Evolutionary conservation across 2,888 invertebrate genomes (phyloP).

Genomic region (Caenorhabditis imperialis): DNA sequence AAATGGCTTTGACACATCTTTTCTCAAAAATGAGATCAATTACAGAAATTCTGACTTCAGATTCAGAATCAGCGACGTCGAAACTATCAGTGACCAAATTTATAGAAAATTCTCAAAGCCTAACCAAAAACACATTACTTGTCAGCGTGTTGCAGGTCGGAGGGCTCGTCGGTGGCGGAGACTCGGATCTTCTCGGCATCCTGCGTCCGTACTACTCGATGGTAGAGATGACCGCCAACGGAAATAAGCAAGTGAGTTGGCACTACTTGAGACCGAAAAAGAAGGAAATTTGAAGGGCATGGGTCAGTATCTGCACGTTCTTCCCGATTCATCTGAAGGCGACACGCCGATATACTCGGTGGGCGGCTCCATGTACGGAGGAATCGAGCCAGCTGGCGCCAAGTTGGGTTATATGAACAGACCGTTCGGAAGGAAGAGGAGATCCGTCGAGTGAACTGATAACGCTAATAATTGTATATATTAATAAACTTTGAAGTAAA

Average conservation of each 20-base stretch:
- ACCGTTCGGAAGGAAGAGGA: slow-evolving; percentile 60
- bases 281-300: slow-evolving; percentile 60
- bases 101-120: no score
- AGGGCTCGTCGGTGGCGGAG: slow-evolving; percentile 70
- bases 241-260: slow-evolving; percentile 67
- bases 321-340: slow-evolving; percentile 72
- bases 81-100: no score
- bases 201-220: slow-evolving; percentile 74
- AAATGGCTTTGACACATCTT: no score
- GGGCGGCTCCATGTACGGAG: slow-evolving; percentile 72
- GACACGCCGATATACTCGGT: slow-evolving; percentile 72
- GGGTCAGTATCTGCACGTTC: slow-evolving; percentile 73
- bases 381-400: slow-evolving; percentile 73
- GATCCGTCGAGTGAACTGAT: neutral
- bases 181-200: slow-evolving; percentile 68
- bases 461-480: slow-evolving; percentile 2
- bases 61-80: no score
- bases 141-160: slow-evolving; percentile 67
- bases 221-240: slow-evolving; percentile 75
- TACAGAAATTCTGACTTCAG: no score
- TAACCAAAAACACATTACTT: no score
- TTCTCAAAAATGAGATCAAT: no score
- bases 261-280: neutral
- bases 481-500: neutral
- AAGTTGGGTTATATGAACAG: slow-evolving; percentile 70